Evolutionary conservation across 2,113 vertebrate genomes (phyloP), one percentile per base, ranked within the genome.

Genomic region (Phalacrocorax pelagicus): DNA sequence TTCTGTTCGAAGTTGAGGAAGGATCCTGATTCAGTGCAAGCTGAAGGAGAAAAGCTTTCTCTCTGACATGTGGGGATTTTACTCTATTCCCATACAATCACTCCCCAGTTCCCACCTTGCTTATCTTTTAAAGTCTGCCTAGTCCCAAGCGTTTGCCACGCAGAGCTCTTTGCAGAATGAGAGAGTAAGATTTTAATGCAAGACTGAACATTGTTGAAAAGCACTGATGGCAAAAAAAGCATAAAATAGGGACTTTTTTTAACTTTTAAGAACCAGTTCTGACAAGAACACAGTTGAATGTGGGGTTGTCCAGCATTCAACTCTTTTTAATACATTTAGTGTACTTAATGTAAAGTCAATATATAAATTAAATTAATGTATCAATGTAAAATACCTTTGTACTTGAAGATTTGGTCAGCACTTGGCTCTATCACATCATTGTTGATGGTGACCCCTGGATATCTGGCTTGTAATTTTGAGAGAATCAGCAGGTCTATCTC

Each of bases 401-500:
- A 99, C 79, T 98, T 98, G 24, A 94, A 51, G 38, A 98, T 96
- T 94, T 99, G 98, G 69, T 98, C 92, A 61, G 84, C 78, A 94
- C 96, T 99, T 87, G 98, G 99, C 52, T 99, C 99, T 92, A 99
- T 82, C 62, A 98, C 97, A 16, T 99, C 98, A 7, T 97, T 98
- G 57, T 97, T 97, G 97, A 99, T 98, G 54, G 95, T 58, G 80
- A 97, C 77, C 40, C 88, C 94, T 11, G 99, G 98, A 71, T 98
- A 97, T 6, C 94, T 97, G 57, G 96, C 97, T 96, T 97, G 98
- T 47, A 99, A 59, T 87, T 98, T 96, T 44, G 97, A 97, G 44
- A 99, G 97, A 46, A 99, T 98, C 40, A 98, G 97, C 91, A 97
- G 96, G 93, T 99, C 99, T 44, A 99, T 91, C 98, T 99, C 98